These are phyloP conservation scores for Merops nubicus DNA, from an alignment of 2,113 vertebrate genomes.

Conservation along the genomic window DNA sequence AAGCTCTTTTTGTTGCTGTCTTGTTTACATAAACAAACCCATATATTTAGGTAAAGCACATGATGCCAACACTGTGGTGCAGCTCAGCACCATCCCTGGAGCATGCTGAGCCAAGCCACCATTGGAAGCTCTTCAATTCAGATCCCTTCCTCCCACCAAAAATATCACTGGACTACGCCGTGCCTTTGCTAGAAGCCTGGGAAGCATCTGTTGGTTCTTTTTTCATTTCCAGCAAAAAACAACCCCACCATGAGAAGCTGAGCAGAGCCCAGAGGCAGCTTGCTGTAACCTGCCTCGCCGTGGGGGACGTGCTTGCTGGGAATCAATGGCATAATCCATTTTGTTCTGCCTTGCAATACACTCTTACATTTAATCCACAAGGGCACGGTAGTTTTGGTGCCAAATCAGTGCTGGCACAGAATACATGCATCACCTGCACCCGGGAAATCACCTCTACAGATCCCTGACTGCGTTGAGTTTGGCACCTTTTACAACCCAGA, in stretches of 20 bases:
- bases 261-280: background rate
- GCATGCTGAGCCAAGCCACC: background rate
- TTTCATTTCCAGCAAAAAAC: background rate
- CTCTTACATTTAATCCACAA: background rate
- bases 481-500: background rate
- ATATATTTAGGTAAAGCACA: background rate
- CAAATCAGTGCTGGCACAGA: conserved; percentile 1
- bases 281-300: background rate
- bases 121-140: background rate
- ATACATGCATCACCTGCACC: background rate
- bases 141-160: background rate
- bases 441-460: background rate
- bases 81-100: background rate
- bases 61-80: background rate
- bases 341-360: background rate
- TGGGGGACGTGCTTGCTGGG: background rate
- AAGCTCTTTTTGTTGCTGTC: background rate
- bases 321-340: background rate
- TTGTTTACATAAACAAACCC: background rate
- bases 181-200: background rate
- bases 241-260: accelerated
- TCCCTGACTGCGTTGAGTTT: background rate
- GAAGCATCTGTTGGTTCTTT: background rate
- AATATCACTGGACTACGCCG: background rate
- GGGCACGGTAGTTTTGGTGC: background rate